Evolutionary conservation across 2,113 vertebrate species (phyloP).

Genomic region (Alligator sinensis): DNA sequence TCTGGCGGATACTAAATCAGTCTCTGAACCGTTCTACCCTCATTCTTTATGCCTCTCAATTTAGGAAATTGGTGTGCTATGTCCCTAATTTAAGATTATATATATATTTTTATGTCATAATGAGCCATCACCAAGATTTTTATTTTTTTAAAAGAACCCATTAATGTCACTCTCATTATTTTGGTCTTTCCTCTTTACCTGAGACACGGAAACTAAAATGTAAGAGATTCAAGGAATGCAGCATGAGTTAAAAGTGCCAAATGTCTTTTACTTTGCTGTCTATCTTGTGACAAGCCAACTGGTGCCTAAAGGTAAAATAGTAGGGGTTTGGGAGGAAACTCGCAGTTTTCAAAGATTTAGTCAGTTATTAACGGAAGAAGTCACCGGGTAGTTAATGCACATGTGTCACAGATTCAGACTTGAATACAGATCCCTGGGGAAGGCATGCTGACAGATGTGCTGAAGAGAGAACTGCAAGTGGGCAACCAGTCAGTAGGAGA

Average conservation of each 20-base stretch:
- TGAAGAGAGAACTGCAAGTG: slow-evolving; percentile 26
- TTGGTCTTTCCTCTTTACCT: neutral
- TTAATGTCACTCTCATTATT: slow-evolving; percentile 21
- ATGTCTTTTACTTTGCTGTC: slow-evolving; percentile 60
- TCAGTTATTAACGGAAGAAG: slow-evolving; percentile 63
- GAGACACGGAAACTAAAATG: neutral
- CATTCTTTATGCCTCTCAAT: slow-evolving; percentile 14
- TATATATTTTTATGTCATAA: slow-evolving; percentile 15
- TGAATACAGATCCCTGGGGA: slow-evolving; percentile 53
- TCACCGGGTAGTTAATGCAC: slow-evolving; percentile 73
- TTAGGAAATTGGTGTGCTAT: slow-evolving; percentile 1
- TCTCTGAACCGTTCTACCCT: slow-evolving; percentile 27
- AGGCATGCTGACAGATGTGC: slow-evolving; percentile 49
- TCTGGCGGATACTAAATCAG: slow-evolving; percentile 13
- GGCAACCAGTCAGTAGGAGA: slow-evolving; percentile 37
- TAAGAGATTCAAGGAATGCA: neutral
- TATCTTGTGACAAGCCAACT: slow-evolving; percentile 52
- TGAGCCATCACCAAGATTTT: slow-evolving; percentile 20
- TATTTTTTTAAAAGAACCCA: slow-evolving; percentile 35
- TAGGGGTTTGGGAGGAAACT: slow-evolving; percentile 12
- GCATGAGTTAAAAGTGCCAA: slow-evolving; percentile 56
- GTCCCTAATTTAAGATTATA: neutral
- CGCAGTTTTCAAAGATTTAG: slow-evolving; percentile 15
- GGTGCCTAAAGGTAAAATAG: slow-evolving; percentile 39
- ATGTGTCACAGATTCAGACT: slow-evolving; percentile 59